A percentile compares a stretch with the other conserved stretches of the same genome.
These are phyloP conservation scores for Drosophila recens DNA, from an alignment of 2,888 invertebrate species.

Conservation along the genomic window DNA sequence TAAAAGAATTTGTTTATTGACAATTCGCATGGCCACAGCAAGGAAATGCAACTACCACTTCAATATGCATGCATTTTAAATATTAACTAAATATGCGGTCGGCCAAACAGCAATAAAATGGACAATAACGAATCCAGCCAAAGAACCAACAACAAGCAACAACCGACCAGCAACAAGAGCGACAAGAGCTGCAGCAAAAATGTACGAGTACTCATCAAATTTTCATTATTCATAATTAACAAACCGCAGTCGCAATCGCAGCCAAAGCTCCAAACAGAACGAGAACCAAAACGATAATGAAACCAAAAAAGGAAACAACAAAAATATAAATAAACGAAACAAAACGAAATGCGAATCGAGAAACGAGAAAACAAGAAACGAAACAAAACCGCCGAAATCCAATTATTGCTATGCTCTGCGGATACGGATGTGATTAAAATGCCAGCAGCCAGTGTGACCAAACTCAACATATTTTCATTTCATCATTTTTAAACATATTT, in stretches of 20 bases:
- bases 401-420: conserved; percentile 56
- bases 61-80: conserved; percentile 63
- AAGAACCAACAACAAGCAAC: conserved; percentile 6
- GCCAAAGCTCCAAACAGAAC: conserved; percentile 34
- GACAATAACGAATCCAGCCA: conserved; percentile 36
- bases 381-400: conserved; percentile 57
- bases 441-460: conserved; percentile 50
- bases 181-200: conserved; percentile 55
- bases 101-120: conserved; percentile 44
- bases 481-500: conserved; percentile 6
- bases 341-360: conserved; percentile 11
- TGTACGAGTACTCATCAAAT: conserved; percentile 64
- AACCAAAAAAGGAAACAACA: conserved; percentile 22
- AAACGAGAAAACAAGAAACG: not conserved
- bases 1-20: conserved; percentile 17
- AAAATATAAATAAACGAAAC: conserved; percentile 8
- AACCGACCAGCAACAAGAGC: conserved; percentile 27
- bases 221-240: conserved; percentile 78
- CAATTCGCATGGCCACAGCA: conserved; percentile 22
- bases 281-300: not conserved
- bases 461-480: conserved; percentile 1
- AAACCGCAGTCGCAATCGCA: conserved; percentile 68
- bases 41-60: conserved; percentile 33
- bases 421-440: conserved; percentile 45
- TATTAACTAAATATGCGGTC: conserved; percentile 64